These are phyloP conservation scores for Tigriopus californicus DNA, from an alignment of 2,888 invertebrate species.

Conservation along the genomic window DNA sequence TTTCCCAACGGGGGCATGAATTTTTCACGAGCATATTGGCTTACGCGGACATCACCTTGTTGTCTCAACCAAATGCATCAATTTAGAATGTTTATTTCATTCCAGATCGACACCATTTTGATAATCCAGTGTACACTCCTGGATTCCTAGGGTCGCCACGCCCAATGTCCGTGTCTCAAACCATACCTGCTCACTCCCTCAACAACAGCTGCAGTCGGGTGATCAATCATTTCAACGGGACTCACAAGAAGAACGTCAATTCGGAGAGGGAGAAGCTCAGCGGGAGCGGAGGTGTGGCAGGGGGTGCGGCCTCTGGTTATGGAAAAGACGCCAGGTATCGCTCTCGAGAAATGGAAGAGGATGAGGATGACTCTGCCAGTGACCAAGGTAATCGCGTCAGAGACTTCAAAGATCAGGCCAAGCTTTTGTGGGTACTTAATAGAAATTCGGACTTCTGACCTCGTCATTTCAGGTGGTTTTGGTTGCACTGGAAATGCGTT, in stretches of 20 bases:
- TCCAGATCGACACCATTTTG: constrained; percentile 74
- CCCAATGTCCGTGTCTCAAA: constrained; percentile 23
- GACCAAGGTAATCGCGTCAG: not conserved
- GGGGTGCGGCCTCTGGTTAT: constrained; percentile 24
- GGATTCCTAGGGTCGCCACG: not conserved
- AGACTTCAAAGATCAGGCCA: not conserved
- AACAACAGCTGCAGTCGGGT: constrained; percentile 28
- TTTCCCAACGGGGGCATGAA: too few relatives aligned
- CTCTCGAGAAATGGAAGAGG: constrained; percentile 53
- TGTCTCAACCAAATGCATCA: too few relatives aligned
- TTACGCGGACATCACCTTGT: too few relatives aligned
- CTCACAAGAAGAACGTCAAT: constrained; percentile 39
- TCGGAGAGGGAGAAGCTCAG: constrained; percentile 37
- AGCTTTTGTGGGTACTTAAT: not conserved
- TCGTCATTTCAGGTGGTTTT: constrained; percentile 20
- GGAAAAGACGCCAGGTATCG: constrained; percentile 26
- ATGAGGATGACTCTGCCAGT: constrained; percentile 35
- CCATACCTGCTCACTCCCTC: constrained; percentile 28
- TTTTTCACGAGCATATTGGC: too few relatives aligned
- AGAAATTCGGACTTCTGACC: too few relatives aligned
- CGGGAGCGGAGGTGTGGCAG: constrained; percentile 29
- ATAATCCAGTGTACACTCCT: constrained; percentile 70
- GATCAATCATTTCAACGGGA: constrained; percentile 36
- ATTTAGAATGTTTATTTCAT: constrained; percentile 21
- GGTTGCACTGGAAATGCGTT: constrained; percentile 17